Evolutionary conservation across 2,797 vertebrate genomes (phyloP).

Genomic region (Hoplostethus atlanticus): DNA sequence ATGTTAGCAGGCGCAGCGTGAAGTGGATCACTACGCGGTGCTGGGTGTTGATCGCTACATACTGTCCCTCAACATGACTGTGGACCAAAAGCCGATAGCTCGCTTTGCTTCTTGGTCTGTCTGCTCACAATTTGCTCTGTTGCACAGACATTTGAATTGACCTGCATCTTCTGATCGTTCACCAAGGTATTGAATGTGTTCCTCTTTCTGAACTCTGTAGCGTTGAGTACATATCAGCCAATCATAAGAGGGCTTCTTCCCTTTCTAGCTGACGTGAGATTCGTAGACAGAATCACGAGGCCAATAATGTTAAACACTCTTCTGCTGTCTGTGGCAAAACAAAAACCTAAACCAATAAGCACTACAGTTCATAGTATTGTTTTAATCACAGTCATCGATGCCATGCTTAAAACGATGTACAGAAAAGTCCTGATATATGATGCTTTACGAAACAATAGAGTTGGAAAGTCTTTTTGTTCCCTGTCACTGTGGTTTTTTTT

Average conservation of each 20-base stretch:
- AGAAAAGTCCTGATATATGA: slow-evolving; percentile 47
- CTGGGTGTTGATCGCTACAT: neutral
- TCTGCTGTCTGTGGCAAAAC: neutral
- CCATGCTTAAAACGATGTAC: slow-evolving; percentile 40
- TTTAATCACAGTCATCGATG: slow-evolving; percentile 12
- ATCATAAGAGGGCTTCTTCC: slow-evolving; percentile 1
- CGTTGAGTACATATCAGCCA: neutral
- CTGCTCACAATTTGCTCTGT: slow-evolving; percentile 5
- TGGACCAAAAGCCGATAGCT: slow-evolving; percentile 41
- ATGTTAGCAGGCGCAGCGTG: slow-evolving; percentile 13
- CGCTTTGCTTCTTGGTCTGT: slow-evolving; percentile 16
- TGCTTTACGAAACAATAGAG: slow-evolving; percentile 34
- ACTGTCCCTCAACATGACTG: neutral
- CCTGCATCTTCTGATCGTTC: neutral
- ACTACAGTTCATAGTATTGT: slow-evolving; percentile 30
- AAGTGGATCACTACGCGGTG: slow-evolving; percentile 3
- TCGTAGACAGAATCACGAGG: slow-evolving; percentile 8
- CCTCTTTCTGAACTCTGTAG: neutral
- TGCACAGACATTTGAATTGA: slow-evolving; percentile 17
- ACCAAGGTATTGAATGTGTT: neutral
- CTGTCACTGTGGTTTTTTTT: slow-evolving; percentile 8
- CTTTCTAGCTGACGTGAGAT: neutral
- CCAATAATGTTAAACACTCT: slow-evolving; percentile 12
- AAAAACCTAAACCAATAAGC: slow-evolving; percentile 6
- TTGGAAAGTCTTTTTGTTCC: slow-evolving; percentile 28